Conservation (phyloP, 2,797 vertebrate genomes). For the Lerista edwardsae region DNA sequence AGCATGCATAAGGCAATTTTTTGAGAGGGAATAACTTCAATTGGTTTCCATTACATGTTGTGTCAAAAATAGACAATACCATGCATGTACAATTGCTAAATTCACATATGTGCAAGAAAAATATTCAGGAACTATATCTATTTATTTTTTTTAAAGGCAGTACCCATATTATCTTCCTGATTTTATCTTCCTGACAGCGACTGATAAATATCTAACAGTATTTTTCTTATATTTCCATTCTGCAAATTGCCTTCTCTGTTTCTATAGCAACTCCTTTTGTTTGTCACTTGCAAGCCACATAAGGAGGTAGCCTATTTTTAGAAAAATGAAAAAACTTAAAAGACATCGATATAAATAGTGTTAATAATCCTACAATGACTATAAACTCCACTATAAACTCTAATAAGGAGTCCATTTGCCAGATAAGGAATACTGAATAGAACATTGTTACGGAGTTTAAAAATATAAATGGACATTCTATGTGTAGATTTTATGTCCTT, state of each 20-base stretch:
- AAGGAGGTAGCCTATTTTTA: constrained; percentile 72
- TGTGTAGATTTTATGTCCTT: constrained; percentile 56
- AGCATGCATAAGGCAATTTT: not conserved
- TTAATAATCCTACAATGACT: constrained; percentile 65
- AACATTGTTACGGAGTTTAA: constrained; percentile 56
- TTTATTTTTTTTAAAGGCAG: not conserved
- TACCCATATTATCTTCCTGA: constrained; percentile 47
- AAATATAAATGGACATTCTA: constrained; percentile 61
- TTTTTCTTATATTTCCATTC: constrained; percentile 63
- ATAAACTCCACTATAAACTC: constrained; percentile 56
- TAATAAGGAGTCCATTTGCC: constrained; percentile 58
- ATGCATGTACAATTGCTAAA: constrained; percentile 14
- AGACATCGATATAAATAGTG: constrained; percentile 55
- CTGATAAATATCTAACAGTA: constrained; percentile 64
- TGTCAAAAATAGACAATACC: not conserved
- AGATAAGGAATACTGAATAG: constrained; percentile 51
- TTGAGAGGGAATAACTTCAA: not conserved
- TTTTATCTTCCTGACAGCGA: constrained; percentile 43
- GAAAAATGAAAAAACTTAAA: constrained; percentile 57
- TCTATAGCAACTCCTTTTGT: constrained; percentile 79
- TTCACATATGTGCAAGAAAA: not conserved
- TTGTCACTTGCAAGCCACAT: constrained; percentile 69
- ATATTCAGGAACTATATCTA: constrained; percentile 7
- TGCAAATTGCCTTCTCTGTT: constrained; percentile 71
- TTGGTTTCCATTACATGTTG: not conserved